Evolutionary conservation across 2,113 vertebrate genomes (phyloP).

Genomic region (Chaetodon trifascialis): DNA sequence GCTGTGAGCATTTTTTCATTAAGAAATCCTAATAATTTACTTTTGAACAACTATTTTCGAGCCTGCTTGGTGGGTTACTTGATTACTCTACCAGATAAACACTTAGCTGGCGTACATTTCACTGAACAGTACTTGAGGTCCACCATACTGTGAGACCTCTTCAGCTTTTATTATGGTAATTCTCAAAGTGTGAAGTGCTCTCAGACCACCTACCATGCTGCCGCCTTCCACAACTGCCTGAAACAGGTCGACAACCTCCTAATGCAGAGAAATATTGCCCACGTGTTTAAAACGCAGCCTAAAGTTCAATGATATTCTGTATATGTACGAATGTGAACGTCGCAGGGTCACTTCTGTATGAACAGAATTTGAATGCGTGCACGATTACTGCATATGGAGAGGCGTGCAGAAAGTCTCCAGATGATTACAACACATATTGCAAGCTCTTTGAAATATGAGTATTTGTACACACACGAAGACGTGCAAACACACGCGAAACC

Average conservation of each 20-base stretch:
- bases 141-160: constrained; percentile 31
- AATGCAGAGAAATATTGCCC: constrained; percentile 3
- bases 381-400: neutral
- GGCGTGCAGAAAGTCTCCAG: neutral
- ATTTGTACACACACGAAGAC: neutral
- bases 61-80: neutral
- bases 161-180: constrained; percentile 68
- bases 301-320: neutral
- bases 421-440: neutral
- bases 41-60: neutral
- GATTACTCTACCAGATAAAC: constrained; percentile 11
- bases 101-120: constrained; percentile 28
- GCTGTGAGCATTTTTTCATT: neutral
- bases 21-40: neutral
- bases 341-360: neutral
- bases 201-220: constrained; percentile 57
- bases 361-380: neutral
- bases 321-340: neutral
- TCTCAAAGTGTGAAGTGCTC: constrained; percentile 47
- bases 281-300: neutral
- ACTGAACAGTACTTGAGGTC: constrained; percentile 11
- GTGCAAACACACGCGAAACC: too few relatives aligned
- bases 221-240: constrained; percentile 26
- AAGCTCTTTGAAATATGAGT: neutral
- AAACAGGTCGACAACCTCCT: constrained; percentile 45